Conservation (phyloP, 2,888 invertebrate genomes). For the Nymphalis c-album region DNA sequence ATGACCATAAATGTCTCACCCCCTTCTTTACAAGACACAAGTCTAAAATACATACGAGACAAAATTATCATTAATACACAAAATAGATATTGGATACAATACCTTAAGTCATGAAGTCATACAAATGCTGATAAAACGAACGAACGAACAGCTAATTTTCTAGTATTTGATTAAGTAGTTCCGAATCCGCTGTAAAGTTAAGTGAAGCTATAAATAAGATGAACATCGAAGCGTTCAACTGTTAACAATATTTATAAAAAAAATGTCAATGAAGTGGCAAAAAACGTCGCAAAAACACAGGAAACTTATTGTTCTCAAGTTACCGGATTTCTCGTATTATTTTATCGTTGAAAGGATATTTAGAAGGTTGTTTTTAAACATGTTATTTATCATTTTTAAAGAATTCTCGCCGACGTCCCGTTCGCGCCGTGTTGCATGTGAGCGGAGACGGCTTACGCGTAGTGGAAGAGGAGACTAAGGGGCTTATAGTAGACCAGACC, state of each 20-base stretch:
- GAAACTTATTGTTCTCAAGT: background rate
- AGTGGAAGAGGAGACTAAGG: constrained; percentile 99
- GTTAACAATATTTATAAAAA: background rate
- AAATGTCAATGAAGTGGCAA: background rate
- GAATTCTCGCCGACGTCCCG: constrained; percentile 93
- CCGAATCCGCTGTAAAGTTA: constrained; percentile 12
- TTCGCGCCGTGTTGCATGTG: constrained; percentile 93
- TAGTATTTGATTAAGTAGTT: constrained; percentile 12
- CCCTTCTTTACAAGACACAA: too few relatives aligned
- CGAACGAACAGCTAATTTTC: constrained; percentile 2
- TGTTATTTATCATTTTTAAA: constrained; percentile 55
- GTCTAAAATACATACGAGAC: too few relatives aligned
- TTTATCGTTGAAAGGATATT: background rate
- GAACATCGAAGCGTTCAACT: background rate
- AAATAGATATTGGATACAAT: constrained; percentile 1
- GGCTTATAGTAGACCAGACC: constrained; percentile 99
- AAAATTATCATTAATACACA: background rate
- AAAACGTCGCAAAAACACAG: background rate
- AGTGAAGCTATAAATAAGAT: constrained; percentile 10
- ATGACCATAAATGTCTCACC: too few relatives aligned
- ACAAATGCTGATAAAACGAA: constrained; percentile 31
- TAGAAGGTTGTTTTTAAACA: constrained; percentile 8
- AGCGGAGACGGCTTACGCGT: constrained; percentile 98
- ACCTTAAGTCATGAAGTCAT: constrained; percentile 22
- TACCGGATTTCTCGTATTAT: background rate